Percentiles rank a stretch among this genome's conserved stretches.
These are phyloP conservation scores for Melieria crassipennis DNA, from an alignment of 2,888 invertebrate species.

Conservation along the genomic window DNA sequence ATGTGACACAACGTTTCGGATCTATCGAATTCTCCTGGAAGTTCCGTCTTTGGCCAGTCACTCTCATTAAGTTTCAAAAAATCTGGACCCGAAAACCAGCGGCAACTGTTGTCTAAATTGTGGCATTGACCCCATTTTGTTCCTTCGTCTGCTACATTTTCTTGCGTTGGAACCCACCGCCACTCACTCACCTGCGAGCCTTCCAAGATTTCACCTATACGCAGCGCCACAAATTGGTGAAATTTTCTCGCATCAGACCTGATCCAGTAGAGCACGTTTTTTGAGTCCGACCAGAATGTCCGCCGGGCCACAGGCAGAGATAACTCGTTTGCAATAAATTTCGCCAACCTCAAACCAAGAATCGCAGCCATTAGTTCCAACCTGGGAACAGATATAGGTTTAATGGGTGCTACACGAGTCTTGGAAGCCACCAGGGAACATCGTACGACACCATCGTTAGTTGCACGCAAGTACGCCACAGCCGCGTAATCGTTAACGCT, in stretches of 20 bases:
- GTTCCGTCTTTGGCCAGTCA: constrained; percentile 14
- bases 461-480: constrained; percentile 6
- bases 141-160: constrained; percentile 36
- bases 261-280: background rate
- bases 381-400: constrained; percentile 5
- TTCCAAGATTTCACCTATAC: constrained; percentile 33
- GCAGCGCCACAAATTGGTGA: constrained; percentile 27
- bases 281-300: constrained; percentile 7
- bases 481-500: constrained; percentile 15
- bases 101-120: constrained; percentile 5
- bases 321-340: constrained; percentile 14
- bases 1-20: background rate
- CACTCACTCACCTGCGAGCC: constrained; percentile 11
- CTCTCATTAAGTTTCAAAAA: constrained; percentile 8
- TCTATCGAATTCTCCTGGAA: background rate
- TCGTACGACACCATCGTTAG: background rate
- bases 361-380: constrained; percentile 20
- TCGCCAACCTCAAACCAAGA: constrained; percentile 6
- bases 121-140: constrained; percentile 28
- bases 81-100: constrained; percentile 28
- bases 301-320: background rate
- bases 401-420: constrained; percentile 23
- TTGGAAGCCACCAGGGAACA: constrained; percentile 23
- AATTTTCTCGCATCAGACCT: background rate
- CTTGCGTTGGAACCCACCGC: constrained; percentile 8